Evolutionary conservation across 2,113 vertebrate genomes (phyloP).

Genomic region (Gallinago jamesoni): DNA sequence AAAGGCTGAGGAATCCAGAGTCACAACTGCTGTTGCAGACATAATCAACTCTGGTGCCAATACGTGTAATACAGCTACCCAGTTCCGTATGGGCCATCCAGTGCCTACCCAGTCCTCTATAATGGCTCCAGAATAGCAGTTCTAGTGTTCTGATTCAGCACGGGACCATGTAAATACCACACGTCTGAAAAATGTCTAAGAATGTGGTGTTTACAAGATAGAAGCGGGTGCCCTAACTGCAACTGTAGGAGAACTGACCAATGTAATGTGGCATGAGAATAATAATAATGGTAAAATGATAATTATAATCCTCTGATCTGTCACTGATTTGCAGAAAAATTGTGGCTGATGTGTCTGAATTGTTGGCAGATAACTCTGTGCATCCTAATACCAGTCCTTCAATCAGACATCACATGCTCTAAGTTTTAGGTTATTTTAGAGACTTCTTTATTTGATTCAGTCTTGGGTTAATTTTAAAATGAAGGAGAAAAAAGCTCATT

Average conservation of each 20-base stretch:
- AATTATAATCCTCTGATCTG: neutral
- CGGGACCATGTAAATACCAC: neutral
- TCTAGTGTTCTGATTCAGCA: neutral
- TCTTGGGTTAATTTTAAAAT: neutral
- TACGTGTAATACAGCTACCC: neutral
- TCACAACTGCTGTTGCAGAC: neutral
- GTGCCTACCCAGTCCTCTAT: neutral
- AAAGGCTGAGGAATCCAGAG: constrained; percentile 8
- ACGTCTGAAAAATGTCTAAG: neutral
- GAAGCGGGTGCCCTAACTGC: neutral
- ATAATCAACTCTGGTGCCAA: neutral
- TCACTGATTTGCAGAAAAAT: neutral
- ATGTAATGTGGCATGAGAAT: neutral
- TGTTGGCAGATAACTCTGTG: neutral
- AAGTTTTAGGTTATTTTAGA: neutral
- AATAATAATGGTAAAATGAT: neutral
- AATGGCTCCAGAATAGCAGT: neutral
- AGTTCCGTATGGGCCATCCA: neutral
- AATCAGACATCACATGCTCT: neutral
- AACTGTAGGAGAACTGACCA: neutral
- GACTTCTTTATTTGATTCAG: neutral
- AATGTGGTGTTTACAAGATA: neutral
- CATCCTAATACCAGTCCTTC: neutral
- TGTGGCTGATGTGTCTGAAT: neutral
- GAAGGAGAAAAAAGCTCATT: neutral